Base-by-base conservation (phyloP, 2,113 vertebrate species). In the Eretmodus cyanostictus region DNA sequence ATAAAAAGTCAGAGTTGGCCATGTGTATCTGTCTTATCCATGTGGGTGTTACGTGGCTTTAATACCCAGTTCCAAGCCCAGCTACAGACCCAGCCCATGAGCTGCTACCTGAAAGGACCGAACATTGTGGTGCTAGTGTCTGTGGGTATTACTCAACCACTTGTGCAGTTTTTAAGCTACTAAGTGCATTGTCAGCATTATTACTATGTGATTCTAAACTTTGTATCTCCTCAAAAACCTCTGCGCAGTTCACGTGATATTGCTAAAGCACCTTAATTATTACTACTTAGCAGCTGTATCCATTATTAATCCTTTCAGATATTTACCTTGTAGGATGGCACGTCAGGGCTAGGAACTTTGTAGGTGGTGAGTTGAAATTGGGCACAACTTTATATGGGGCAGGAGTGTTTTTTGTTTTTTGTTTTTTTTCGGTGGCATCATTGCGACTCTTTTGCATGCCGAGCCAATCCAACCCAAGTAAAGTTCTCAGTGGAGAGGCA, bases 361-460 rank as follows among this genome's bases (percentile, higher is more conserved):
- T 80, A 89, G 86, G 38, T 81, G 90, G 79, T 61, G 85, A 86
- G 38, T 88, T 86, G 90, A 79, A 92, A 94, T 83, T 91, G 93
- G 91, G 89, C 87, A 89, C 22, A 34, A 11, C 82, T 90, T 81
- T 29, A 81, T 66, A 51, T 7, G 81, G 80, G 90, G 17, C 38
- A 51, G 61, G 61, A 73, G 80, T 96, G 95, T 95, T 95, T 94
- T 90, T 96, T 97, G 94, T 95, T 95, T 94, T 96, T 97, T 96
- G 95, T 94, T 66, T n/a, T 63, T 55, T 66, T 66, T 22, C 7
- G 2, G 95, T 96, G 95, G 88, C 96, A 95, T 95, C 91, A 89
- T 95, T 96, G 96, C 96, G 94, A 96, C 97, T 93, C 95, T 96
- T 95, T 97, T 97, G 96, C 97, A 97, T 97, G 97, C 96, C 95